A percentile compares a stretch with the other conserved stretches of the same genome.
phyloP scores from a whole-genome alignment of 2,113 vertebrate species.

The Microtus montanus region DNA sequence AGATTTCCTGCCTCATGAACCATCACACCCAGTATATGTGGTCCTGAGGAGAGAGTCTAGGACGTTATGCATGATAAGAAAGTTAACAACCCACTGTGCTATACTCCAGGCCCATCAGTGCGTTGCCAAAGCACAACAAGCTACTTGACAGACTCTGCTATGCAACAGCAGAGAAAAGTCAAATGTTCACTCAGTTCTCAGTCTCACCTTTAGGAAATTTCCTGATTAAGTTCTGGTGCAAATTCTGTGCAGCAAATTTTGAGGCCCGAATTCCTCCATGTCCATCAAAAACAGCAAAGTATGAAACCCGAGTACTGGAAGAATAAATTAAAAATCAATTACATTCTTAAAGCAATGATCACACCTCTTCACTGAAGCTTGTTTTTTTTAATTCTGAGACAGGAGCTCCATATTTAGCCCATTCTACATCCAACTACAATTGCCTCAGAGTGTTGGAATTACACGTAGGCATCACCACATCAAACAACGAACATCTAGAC shows the following conservation, averaged over 20 bases:
- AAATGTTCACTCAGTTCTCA: neutral
- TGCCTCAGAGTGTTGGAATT: neutral
- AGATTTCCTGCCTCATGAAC: neutral
- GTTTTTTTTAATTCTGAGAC: neutral
- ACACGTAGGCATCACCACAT: neutral
- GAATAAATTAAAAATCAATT: conserved; percentile 32
- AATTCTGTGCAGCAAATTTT: conserved; percentile 93
- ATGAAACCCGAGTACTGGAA: conserved; percentile 90
- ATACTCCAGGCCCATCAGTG: neutral
- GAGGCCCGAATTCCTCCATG: conserved; percentile 95
- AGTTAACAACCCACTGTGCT: too few relatives aligned
- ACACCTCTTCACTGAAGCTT: neutral
- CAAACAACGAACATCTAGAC: neutral
- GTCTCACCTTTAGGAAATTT: conserved; percentile 94
- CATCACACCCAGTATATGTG: too few relatives aligned
- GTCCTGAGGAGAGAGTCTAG: neutral
- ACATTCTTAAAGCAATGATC: neutral
- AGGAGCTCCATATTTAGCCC: neutral
- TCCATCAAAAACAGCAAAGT: conserved; percentile 97
- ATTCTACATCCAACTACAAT: neutral
- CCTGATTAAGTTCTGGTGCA: conserved; percentile 92
- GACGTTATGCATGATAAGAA: neutral
- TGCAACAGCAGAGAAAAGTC: neutral
- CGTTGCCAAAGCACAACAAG: neutral
- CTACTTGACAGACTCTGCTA: neutral